A percentile compares a stretch with the other conserved stretches of the same genome.
Evolutionary conservation across 2,113 vertebrate species (phyloP).

Genomic region (Lepidothrix coronata): DNA sequence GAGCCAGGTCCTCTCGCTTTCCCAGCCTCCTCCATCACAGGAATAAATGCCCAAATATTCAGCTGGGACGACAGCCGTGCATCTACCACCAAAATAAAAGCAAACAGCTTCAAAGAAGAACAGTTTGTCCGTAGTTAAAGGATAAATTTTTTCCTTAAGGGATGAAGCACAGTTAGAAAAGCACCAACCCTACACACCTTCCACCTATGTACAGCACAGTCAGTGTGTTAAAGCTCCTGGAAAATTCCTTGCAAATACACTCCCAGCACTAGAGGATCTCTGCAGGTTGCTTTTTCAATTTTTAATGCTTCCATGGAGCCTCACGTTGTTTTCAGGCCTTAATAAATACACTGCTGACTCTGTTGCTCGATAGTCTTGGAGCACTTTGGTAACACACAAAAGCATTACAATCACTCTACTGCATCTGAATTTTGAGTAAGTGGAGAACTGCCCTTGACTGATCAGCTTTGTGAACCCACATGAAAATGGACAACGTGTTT

Average conservation of each 20-base stretch:
- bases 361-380: neutral
- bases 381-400: neutral
- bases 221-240: neutral
- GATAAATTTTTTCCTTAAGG: neutral
- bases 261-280: neutral
- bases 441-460: neutral
- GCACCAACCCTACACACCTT: neutral
- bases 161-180: neutral
- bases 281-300: neutral
- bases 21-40: neutral
- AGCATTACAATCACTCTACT: neutral
- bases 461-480: neutral
- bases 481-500: neutral
- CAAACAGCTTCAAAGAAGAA: neutral
- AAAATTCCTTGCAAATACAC: neutral
- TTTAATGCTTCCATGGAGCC: neutral
- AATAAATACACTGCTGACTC: neutral
- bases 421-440: neutral
- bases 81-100: neutral
- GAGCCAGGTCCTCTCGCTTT: neutral
- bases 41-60: neutral
- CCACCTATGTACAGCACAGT: neutral
- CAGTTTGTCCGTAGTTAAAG: neutral
- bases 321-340: neutral
- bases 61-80: rapidly evolving